Percentiles rank a stretch among this genome's conserved stretches.
Evolutionary conservation across 2,797 vertebrate species (phyloP).

Genomic region (Cyclopterus lumpus): DNA sequence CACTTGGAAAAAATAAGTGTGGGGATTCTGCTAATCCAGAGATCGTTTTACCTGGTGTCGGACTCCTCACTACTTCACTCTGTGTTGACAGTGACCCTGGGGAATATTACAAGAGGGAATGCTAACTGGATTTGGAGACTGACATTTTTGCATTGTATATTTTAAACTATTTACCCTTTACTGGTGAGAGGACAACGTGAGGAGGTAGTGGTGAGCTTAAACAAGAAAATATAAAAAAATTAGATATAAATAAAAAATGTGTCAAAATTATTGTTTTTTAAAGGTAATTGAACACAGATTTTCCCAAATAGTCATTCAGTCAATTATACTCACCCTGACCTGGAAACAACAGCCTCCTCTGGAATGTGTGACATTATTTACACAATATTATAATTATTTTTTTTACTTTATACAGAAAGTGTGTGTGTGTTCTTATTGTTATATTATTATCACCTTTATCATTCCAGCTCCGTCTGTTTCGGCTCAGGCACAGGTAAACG

Average conservation of each 20-base stretch:
- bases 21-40: neutral
- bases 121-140: neutral
- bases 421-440: neutral
- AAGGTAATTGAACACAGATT: neutral
- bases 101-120: conserved; percentile 13
- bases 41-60: conserved; percentile 59
- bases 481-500: conserved; percentile 69
- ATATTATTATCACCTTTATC: conserved; percentile 69
- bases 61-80: conserved; percentile 72
- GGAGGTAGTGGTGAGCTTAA: conserved; percentile 58
- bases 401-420: neutral
- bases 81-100: conserved; percentile 51
- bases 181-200: conserved; percentile 24
- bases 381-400: neutral
- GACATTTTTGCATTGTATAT: neutral
- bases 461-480: conserved; percentile 53
- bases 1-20: neutral
- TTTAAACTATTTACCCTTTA: conserved; percentile 56
- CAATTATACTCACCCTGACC: conserved; percentile 58
- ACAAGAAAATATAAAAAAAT: neutral
- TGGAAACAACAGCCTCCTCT: conserved; percentile 52
- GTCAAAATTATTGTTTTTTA: neutral
- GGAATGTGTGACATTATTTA: conserved; percentile 32
- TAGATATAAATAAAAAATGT: neutral
- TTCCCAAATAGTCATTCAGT: neutral